Percentiles rank a stretch among this genome's conserved stretches.
Evolutionary conservation across 2,113 vertebrate species (phyloP).

Genomic region (Scytalopus superciliaris): DNA sequence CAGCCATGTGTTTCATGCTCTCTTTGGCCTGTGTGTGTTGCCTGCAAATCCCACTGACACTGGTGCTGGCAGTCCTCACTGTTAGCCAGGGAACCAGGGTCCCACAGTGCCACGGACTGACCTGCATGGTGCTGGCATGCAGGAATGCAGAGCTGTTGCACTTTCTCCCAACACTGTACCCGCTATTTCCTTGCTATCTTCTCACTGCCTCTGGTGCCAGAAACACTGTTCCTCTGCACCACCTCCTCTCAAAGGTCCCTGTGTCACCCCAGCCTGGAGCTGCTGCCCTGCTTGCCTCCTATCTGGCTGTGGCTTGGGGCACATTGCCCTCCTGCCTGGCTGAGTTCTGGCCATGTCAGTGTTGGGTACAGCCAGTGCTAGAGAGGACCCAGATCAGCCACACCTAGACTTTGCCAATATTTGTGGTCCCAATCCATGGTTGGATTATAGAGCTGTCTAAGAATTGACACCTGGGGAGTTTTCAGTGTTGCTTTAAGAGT

Average conservation of each 20-base stretch:
- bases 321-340: neutral
- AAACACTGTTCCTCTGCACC: neutral
- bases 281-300: neutral
- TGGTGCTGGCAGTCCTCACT: neutral
- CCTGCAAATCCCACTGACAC: neutral
- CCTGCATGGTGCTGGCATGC: accelerated
- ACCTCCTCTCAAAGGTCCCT: neutral
- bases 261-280: neutral
- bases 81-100: accelerated
- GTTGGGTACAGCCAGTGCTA: neutral
- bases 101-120: accelerated
- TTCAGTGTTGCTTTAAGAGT: neutral
- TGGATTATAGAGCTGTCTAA: neutral
- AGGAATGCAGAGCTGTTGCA: neutral
- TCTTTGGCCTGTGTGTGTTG: accelerated
- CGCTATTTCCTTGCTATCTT: accelerated
- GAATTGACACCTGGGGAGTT: neutral
- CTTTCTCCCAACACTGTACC: neutral
- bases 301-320: accelerated
- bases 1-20: neutral
- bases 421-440: neutral
- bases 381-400: neutral
- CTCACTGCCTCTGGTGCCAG: neutral
- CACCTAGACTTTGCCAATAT: neutral
- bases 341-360: neutral